These are phyloP conservation scores for Vultur gryphus DNA, from an alignment of 2,797 vertebrate species.

Conservation along the genomic window DNA sequence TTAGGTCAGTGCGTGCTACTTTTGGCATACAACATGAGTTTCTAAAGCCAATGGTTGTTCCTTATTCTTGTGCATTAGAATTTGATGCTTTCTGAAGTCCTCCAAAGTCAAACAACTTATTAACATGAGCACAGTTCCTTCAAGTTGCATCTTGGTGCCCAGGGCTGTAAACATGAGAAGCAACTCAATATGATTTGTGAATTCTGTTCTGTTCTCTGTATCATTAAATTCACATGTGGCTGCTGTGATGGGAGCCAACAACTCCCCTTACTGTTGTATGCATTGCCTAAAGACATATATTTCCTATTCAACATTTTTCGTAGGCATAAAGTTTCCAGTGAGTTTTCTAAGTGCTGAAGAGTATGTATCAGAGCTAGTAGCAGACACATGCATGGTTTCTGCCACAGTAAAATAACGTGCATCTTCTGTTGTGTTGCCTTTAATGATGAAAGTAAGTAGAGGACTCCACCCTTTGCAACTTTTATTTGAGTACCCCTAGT, in stretches of 20 bases:
- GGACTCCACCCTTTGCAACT: neutral
- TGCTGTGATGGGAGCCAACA: neutral
- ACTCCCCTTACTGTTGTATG: neutral
- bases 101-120: neutral
- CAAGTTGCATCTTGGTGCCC: neutral
- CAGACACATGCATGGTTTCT: neutral
- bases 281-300: neutral
- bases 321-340: neutral
- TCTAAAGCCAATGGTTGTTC: neutral
- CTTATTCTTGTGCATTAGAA: neutral
- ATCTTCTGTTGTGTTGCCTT: neutral
- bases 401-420: neutral
- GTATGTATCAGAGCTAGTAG: neutral
- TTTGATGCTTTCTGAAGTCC: neutral
- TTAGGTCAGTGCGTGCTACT: neutral
- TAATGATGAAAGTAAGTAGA: neutral
- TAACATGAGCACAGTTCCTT: neutral
- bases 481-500: neutral
- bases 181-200: neutral
- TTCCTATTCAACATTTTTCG: neutral
- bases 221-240: neutral
- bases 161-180: neutral
- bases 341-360: neutral
- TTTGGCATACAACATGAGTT: neutral
- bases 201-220: neutral